These are phyloP conservation scores for Galbula dea DNA, from an alignment of 2,113 vertebrate species.

Conservation along the genomic window DNA sequence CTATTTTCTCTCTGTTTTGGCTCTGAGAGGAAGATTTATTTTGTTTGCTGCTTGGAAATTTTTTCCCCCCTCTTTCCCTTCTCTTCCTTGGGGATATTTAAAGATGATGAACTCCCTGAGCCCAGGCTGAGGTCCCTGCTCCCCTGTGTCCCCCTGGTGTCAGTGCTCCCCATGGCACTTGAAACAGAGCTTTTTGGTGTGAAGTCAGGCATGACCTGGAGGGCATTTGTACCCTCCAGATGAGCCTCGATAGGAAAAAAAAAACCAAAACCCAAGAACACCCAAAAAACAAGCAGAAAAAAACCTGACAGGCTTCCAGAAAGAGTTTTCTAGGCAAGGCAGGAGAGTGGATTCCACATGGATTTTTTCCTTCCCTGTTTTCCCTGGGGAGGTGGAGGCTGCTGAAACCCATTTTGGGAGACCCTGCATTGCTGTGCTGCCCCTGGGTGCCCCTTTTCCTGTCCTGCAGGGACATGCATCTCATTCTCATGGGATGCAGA, in stretches of 20 bases:
- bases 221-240: neutral
- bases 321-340: neutral
- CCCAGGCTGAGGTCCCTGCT: neutral
- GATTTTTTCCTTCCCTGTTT: neutral
- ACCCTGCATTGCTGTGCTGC: accelerated
- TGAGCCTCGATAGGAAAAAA: neutral
- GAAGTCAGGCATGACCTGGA: neutral
- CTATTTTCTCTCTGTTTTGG: constrained; percentile 62
- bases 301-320: neutral
- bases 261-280: accelerated
- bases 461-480: neutral
- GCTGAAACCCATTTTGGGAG: neutral
- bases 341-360: neutral
- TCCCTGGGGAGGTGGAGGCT: neutral
- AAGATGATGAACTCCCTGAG: neutral
- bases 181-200: neutral
- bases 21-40: constrained; percentile 25
- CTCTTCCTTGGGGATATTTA: neutral
- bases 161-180: neutral
- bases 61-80: neutral
- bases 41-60: neutral
- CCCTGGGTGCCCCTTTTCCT: neutral
- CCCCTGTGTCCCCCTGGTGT: neutral
- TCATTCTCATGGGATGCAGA: neutral
- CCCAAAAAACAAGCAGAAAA: neutral